Evolutionary conservation across 2,113 vertebrate genomes (phyloP), one percentile per base, ranked within the genome.

Genomic region (Empidonax traillii): DNA sequence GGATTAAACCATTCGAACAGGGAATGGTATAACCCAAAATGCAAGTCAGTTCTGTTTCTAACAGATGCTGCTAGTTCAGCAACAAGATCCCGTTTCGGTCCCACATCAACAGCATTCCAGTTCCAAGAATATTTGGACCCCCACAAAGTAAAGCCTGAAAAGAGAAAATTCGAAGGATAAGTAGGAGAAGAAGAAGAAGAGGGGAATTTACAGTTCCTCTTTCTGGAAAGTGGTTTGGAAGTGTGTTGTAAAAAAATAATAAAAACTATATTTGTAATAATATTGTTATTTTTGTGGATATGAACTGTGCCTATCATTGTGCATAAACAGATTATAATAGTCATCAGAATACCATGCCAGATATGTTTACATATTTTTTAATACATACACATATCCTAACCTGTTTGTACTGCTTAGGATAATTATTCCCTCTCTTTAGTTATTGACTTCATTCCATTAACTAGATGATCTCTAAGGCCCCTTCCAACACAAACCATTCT

Each of bases 1-100:
- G 99, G 99, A 79, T 99, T 98, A 86, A 99, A 99, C 99, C 99
- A 99, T 94, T 99, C 99, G 7, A 99, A 99, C 23, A 99, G 98
- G 13, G 99, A 99, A 81, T 99, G 99, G 85, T 99, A 99, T 5
- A 99, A 98, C 24, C 99, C 99, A 43, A 99, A 98, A 63, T 4
- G 99, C 93, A 99, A 94, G 90, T 96, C 94, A 3, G 98, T 98
- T 76, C 96, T 77, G 4, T 90, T 97, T 35, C 98, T 98, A 39
- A 99, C 56, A 69, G 99, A 98, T 6, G 22, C 79, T 68, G 98
- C 98, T 20, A 99, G 93, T 58, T 99, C 99, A 46, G 85, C 98
- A 58, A 99, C 98, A 47, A 99, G 94, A 81, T 99, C 99, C 63
- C 98, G 96, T 71, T 98, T 98, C 0, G 99, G 99, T 61, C 99